Evolutionary conservation across 2,113 vertebrate species (phyloP).

Genomic region (Cochlearius cochlearius): DNA sequence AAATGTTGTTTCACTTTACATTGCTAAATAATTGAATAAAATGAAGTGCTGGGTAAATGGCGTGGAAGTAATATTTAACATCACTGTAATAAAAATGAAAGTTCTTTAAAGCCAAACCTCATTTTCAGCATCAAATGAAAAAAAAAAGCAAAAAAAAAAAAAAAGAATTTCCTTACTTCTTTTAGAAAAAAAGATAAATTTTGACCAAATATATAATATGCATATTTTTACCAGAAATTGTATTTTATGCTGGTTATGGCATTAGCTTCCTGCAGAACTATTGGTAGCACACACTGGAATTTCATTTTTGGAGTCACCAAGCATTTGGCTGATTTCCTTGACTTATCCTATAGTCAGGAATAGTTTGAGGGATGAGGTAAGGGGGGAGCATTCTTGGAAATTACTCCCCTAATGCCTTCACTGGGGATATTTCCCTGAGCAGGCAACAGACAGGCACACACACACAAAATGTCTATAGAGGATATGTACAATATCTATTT

Average conservation of each 20-base stretch:
- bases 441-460: background rate
- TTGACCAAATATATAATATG: background rate
- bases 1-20: constrained; percentile 38
- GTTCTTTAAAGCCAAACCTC: constrained; percentile 17
- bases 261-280: background rate
- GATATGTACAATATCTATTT: background rate
- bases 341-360: background rate
- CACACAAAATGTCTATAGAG: background rate
- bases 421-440: background rate
- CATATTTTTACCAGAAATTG: background rate
- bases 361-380: background rate
- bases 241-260: background rate
- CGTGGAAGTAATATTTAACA: constrained; percentile 1
- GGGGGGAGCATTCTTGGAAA: background rate
- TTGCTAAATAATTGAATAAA: constrained; percentile 58
- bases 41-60: constrained; percentile 32
- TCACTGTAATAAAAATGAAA: constrained; percentile 36
- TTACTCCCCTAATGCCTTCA: background rate
- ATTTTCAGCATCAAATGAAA: constrained; percentile 1
- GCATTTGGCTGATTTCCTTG: background rate
- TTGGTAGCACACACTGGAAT: background rate
- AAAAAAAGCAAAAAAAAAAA: background rate
- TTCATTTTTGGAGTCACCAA: background rate
- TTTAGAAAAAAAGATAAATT: background rate
- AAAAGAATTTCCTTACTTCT: background rate